phyloP scores from a whole-genome alignment of 2,113 vertebrate species.

The Callorhinus ursinus region DNA sequence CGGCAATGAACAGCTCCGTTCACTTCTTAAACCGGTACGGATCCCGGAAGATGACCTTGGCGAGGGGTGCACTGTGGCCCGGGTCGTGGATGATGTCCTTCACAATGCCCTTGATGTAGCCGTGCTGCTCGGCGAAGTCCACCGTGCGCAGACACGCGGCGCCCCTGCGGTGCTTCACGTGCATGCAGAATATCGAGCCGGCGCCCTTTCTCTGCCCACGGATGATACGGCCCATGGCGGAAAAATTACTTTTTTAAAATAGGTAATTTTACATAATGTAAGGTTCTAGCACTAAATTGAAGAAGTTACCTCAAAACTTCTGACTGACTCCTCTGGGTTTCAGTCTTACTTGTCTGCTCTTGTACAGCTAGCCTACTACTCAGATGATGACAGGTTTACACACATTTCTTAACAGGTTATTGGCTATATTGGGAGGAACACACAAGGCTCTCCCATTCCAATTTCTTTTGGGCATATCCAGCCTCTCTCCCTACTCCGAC shows the following conservation, averaged over 20 bases:
- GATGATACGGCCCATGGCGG: too few relatives aligned
- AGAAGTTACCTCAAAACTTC: background rate
- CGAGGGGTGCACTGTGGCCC: too few relatives aligned
- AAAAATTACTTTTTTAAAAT: background rate
- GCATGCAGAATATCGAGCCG: too few relatives aligned
- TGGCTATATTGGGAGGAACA: background rate
- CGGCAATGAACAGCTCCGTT: too few relatives aligned
- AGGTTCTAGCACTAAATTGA: background rate
- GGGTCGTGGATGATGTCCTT: too few relatives aligned
- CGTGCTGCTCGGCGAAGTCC: too few relatives aligned
- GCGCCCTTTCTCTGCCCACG: too few relatives aligned
- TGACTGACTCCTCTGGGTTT: background rate
- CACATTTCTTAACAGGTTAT: background rate
- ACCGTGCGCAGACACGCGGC: too few relatives aligned
- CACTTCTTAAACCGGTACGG: too few relatives aligned
- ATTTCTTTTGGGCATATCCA: background rate
- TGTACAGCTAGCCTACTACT: background rate
- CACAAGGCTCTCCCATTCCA: background rate
- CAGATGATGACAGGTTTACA: background rate
- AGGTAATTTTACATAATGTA: background rate
- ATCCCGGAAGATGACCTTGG: too few relatives aligned
- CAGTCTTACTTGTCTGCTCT: background rate
- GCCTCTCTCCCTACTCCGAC: background rate
- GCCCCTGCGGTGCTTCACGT: too few relatives aligned
- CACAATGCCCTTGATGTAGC: too few relatives aligned